A percentile compares a stretch with the other conserved stretches of the same genome.
phyloP scores from a whole-genome alignment of 2,888 invertebrate genomes.

The Macropis europaea region DNA sequence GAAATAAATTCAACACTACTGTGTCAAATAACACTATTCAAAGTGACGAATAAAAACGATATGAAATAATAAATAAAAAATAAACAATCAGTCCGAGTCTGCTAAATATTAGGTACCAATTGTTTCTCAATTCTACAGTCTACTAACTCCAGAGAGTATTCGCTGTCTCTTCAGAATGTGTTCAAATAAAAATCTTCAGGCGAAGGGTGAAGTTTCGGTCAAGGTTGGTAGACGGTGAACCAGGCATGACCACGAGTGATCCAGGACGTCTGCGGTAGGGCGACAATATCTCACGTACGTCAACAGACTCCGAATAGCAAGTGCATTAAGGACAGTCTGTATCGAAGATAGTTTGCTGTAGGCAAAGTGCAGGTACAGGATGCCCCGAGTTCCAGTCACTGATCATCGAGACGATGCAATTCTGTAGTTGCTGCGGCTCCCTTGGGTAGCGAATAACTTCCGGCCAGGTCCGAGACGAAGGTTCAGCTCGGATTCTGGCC shows the following conservation, averaged over 20 bases:
- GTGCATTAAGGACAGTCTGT: constrained; percentile 15
- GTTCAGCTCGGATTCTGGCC: constrained; percentile 23
- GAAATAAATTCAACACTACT: too few species aligned
- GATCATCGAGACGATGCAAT: constrained; percentile 46
- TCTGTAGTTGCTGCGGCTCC: constrained; percentile 41
- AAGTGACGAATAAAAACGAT: too few species aligned
- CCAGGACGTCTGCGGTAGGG: neutral
- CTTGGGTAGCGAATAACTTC: constrained; percentile 36
- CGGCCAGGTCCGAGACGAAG: constrained; percentile 13
- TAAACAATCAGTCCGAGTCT: too few species aligned
- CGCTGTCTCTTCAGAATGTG: too few species aligned
- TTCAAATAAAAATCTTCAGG: too few species aligned
- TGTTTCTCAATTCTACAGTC: too few species aligned
- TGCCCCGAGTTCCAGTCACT: constrained; percentile 10
- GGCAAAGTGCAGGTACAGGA: constrained; percentile 1
- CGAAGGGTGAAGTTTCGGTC: too few species aligned
- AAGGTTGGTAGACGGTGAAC: too few species aligned
- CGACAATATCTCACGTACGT: neutral
- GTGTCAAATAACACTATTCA: too few species aligned
- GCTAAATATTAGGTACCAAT: too few species aligned
- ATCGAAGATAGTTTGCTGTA: constrained; percentile 24
- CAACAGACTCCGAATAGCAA: neutral
- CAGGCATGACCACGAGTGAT: neutral
- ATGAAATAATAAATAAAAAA: too few species aligned
- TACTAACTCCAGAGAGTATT: too few species aligned